phyloP scores from a whole-genome alignment of 1,140 invertebrate genomes.

The Drosophila parvula region DNA sequence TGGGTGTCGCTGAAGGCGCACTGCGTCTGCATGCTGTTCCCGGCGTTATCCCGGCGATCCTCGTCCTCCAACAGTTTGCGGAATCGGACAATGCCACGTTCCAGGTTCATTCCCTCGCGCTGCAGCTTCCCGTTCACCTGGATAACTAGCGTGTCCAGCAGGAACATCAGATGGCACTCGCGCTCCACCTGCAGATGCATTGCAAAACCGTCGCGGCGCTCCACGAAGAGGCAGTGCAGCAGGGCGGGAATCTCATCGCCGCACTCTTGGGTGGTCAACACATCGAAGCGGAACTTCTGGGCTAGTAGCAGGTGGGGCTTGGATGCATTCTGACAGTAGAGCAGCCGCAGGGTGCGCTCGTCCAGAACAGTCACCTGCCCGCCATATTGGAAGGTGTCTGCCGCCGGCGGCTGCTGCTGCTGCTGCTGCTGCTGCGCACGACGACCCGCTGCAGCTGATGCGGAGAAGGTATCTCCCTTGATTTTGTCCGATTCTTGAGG shows the following conservation, averaged over 20 bases:
- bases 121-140: slow-evolving; percentile 40
- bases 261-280: slow-evolving; percentile 8
- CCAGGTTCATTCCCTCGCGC: slow-evolving; percentile 15
- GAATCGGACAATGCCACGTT: slow-evolving; percentile 30
- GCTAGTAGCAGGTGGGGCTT: slow-evolving; percentile 43
- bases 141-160: slow-evolving; percentile 39
- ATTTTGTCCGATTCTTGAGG: not conserved
- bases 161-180: slow-evolving; percentile 49
- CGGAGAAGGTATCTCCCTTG: not conserved
- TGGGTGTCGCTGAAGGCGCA: slow-evolving; percentile 20
- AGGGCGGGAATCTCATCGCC: slow-evolving; percentile 30
- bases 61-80: slow-evolving; percentile 35
- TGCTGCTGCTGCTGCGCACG: not conserved
- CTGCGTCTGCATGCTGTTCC: slow-evolving; percentile 22
- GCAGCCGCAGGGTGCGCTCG: slow-evolving; percentile 35
- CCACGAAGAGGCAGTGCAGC: slow-evolving; percentile 35
- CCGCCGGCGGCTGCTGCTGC: not conserved
- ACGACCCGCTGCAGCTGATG: not conserved
- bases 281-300: slow-evolving; percentile 50
- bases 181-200: slow-evolving; percentile 35
- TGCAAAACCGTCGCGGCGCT: slow-evolving; percentile 29
- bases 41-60: not conserved
- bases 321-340: slow-evolving; percentile 36
- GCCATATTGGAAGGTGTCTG: slow-evolving; percentile 28
- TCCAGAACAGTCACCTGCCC: slow-evolving; percentile 47